Evolutionary conservation across 2,113 vertebrate genomes (phyloP), one percentile per base, ranked within the genome.

Genomic region (Hystrix cristata): DNA sequence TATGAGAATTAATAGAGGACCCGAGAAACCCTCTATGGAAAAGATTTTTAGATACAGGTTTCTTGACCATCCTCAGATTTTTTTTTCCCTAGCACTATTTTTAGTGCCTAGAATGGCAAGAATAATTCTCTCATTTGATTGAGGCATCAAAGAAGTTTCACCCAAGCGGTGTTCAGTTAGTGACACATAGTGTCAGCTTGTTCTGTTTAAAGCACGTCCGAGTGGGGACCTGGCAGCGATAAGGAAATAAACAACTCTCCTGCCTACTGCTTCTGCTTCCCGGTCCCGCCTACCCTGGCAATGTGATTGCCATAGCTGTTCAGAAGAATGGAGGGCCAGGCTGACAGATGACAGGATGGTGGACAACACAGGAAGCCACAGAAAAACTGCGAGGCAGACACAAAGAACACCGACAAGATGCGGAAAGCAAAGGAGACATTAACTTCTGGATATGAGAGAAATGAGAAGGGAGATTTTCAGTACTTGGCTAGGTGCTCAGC

Each of bases 81-180:
- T 48, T 62, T 60, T 38, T 92, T 43, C 67, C 5, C 72, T 65
- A 23, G 57, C 60, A 88, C 55, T 25, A 60, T 86, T 94, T 87
- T 72, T 60, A 38, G 11, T 72, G 51, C 43, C n/a, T 46, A 27
- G 25, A 53, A 60, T 62, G 34, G 12, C 67, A 88, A 23, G 25
- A 80, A 78, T 78, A 55, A 55, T 91, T 88, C 80, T 88, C 31
- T 88, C 27, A 72, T 51, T 76, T 94, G 46, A 94, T 34, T 21
- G 21, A 94, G 27, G 38, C 15, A 82, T 2, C 48, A n/a, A n/a
- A 85, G 62, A 29, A 13, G 38, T 46, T 85, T 90, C 71, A 55
- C 80, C 64, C 86, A 76, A 76, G 67, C 18, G 1, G 83, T 88
- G 0, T 71, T 71, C n/a, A 34, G 34, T 65, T 74, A 69, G 53